A percentile compares a stretch with the other conserved stretches of the same genome.
Conservation (phyloP, 2,888 invertebrate genomes). For the Thalpophila matura region DNA sequence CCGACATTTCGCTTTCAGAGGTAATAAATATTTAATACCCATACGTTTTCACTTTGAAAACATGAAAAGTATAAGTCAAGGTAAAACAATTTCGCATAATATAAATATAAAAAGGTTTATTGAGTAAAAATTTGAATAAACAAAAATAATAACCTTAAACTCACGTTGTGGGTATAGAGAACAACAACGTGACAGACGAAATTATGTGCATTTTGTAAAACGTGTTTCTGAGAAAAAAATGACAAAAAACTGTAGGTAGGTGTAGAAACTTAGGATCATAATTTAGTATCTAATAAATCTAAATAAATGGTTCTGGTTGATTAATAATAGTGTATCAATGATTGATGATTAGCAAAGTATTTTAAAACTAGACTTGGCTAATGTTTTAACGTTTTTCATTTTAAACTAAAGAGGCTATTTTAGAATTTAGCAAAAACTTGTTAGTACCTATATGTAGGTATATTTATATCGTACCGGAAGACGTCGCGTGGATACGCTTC, state of each 20-base stretch:
- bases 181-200: too few relatives aligned
- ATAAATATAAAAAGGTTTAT: conserved; percentile 24
- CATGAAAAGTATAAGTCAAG: conserved; percentile 16
- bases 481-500: too few relatives aligned
- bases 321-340: neutral
- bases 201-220: conserved; percentile 40
- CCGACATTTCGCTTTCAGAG: conserved; percentile 8
- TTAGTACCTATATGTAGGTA: too few relatives aligned
- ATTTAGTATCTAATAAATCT: conserved; percentile 10
- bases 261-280: neutral
- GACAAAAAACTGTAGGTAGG: neutral
- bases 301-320: neutral
- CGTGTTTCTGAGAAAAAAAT: neutral
- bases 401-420: neutral
- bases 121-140: conserved; percentile 22
- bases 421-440: neutral
- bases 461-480: too few relatives aligned
- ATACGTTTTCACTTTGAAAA: conserved; percentile 16
- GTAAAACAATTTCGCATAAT: conserved; percentile 18
- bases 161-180: conserved; percentile 1
- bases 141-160: neutral
- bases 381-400: too few relatives aligned
- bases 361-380: neutral
- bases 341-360: neutral
- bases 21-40: conserved; percentile 26